Percentiles rank a stretch among this genome's conserved stretches.
Conservation (phyloP, 2,888 invertebrate species). For the Hermaeophaga mercurialis region DNA sequence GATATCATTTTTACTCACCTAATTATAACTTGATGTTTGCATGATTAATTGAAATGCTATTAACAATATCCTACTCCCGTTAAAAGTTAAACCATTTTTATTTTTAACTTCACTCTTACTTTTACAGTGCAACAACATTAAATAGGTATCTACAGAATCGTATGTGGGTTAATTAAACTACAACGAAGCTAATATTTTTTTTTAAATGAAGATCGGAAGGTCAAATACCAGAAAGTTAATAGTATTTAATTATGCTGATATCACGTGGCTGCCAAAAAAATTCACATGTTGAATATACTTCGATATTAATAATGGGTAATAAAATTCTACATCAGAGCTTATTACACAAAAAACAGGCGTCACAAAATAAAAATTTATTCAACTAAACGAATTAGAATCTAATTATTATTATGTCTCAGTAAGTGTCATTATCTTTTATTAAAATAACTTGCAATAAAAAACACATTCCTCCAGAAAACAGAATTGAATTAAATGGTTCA, state of each 20-base stretch:
- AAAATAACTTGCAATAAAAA: no score
- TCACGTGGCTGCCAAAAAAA: neutral
- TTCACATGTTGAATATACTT: neutral
- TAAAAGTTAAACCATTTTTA: constrained; percentile 7
- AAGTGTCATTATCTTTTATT: no score
- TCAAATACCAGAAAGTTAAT: constrained; percentile 6
- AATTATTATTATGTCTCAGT: no score
- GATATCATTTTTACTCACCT: constrained; percentile 16
- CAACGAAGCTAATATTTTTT: neutral
- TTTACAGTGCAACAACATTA: neutral
- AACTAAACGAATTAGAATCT: no score
- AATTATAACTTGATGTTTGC: neutral
- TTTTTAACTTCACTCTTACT: constrained; percentile 7
- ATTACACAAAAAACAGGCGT: no score
- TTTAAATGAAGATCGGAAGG: constrained; percentile 18
- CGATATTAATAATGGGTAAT: no score
- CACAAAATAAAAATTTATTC: no score
- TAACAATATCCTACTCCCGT: neutral
- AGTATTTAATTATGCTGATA: neutral
- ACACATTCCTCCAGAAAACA: no score
- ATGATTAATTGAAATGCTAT: neutral
- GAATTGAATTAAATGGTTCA: no score
- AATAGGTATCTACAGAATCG: neutral
- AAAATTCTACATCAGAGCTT: no score
- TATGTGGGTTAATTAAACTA: constrained; percentile 11